Base-by-base conservation (phyloP, 1,140 invertebrate species). In the Drosophila melanica region DNA sequence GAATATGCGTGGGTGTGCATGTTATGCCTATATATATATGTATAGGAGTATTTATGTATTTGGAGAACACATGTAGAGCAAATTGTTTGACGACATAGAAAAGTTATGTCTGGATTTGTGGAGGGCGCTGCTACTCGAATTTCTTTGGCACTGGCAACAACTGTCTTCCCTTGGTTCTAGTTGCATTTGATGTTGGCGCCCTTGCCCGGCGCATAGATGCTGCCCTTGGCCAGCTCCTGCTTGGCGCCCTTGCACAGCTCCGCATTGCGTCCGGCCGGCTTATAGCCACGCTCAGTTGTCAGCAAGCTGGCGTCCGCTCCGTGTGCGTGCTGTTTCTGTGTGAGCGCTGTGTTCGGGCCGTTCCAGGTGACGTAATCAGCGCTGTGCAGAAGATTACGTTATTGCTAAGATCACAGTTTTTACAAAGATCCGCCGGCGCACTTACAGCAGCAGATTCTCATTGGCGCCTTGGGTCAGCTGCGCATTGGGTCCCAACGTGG, bases 331-430 rank as follows among this genome's bases (percentile, higher is more conserved):
- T 65, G 87, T 47, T 78, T 79, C 70, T 90, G 92, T 33, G 50
- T 76, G 10, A 95, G 82, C 66, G 90, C 91, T 7, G 93, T 92
- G 92, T 95, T 94, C 10, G 95, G 93, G 14, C 95, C 95, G 72
- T 94, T 94, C 95, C 95, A 96, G 10, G 95, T 94, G 12, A 95
- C 93, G 90, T 96, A 96, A 79, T 95, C 95, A 23, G 94, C 93
- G 57, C 95, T 96, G 60, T 92, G 3, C 8, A n/a, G 2, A 9
- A 35, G 33, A 35, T 3, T 9, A 6, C 1, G 10, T 0, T 9
- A 0, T 35, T 35, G 4, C 10, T 35, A 8, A 10, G 8, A 35
- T 35, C 2, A 35, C 9, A 8, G 3, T 23, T 27, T 5, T 7
- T 27, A 27, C 4, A 7, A 27, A 7, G 4, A 33, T 8, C 30